A percentile compares a stretch with the other conserved stretches of the same genome.
These are phyloP conservation scores for Lasioglossum baleicum DNA, from an alignment of 1,140 invertebrate species.

Conservation along the genomic window DNA sequence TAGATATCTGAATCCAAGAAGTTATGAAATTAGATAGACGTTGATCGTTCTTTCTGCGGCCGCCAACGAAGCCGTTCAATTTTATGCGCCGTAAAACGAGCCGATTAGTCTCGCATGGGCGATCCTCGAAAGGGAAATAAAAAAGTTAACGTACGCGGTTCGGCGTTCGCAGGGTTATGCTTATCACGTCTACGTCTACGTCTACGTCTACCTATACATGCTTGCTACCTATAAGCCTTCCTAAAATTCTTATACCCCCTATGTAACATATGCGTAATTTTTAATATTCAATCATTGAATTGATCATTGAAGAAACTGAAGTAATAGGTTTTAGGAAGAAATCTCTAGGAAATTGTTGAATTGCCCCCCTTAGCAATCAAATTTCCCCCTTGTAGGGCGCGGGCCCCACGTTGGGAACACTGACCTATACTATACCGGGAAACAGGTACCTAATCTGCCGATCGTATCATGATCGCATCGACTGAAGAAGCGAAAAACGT, in stretches of 20 bases:
- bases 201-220: no score
- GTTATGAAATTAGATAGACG: slow-evolving; percentile 5
- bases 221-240: no score
- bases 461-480: slow-evolving; percentile 3
- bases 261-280: no score
- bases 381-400: no score
- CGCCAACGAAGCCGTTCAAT: slow-evolving; percentile 8
- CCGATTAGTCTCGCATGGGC: slow-evolving; percentile 28
- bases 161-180: not conserved
- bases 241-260: no score
- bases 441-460: not conserved
- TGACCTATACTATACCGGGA: not conserved
- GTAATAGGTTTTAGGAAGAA: no score
- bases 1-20: not conserved
- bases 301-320: no score
- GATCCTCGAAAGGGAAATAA: slow-evolving; percentile 12
- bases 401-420: no score
- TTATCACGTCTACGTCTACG: not conserved
- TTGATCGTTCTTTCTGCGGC: not conserved
- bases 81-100: slow-evolving; percentile 27
- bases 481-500: not conserved
- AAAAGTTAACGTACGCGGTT: not conserved
- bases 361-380: no score
- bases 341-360: no score
- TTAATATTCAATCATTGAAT: no score